These are phyloP conservation scores for Troides helena DNA, from an alignment of 2,888 invertebrate species.

Conservation along the genomic window DNA sequence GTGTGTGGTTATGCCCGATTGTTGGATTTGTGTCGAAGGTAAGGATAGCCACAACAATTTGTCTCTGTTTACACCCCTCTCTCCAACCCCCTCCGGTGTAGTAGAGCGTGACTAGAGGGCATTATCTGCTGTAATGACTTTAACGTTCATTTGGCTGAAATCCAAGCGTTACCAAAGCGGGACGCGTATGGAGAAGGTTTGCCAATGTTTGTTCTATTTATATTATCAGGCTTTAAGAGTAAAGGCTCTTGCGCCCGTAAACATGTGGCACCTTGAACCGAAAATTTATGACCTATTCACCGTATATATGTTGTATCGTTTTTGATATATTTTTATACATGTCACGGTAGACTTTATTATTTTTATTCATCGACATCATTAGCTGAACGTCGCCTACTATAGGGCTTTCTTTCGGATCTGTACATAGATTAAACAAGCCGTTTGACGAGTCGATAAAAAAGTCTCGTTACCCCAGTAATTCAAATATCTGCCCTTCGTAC, in stretches of 20 bases:
- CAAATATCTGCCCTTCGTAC: no score
- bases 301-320: not conserved
- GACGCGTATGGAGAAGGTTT: not conserved
- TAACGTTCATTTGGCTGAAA: slow-evolving; percentile 13
- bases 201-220: slow-evolving; percentile 10
- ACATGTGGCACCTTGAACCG: slow-evolving; percentile 4
- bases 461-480: no score
- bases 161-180: slow-evolving; percentile 5
- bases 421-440: no score
- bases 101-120: slow-evolving; percentile 16
- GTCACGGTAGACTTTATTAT: no score
- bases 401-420: no score
- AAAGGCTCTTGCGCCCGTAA: slow-evolving; percentile 8
- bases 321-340: no score
- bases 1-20: no score
- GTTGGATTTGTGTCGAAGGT: not conserved
- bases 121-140: slow-evolving; percentile 16
- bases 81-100: not conserved
- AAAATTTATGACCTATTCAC: not conserved
- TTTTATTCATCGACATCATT: no score
- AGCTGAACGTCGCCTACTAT: no score
- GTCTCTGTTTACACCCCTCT: not conserved
- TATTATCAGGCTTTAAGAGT: slow-evolving; percentile 5
- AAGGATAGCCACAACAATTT: slow-evolving; percentile 13
- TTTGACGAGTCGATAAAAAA: no score